Percentiles rank a stretch among this genome's conserved stretches.
Evolutionary conservation across 2,797 vertebrate genomes (phyloP).

Genomic region (Enteromius mattozi): DNA sequence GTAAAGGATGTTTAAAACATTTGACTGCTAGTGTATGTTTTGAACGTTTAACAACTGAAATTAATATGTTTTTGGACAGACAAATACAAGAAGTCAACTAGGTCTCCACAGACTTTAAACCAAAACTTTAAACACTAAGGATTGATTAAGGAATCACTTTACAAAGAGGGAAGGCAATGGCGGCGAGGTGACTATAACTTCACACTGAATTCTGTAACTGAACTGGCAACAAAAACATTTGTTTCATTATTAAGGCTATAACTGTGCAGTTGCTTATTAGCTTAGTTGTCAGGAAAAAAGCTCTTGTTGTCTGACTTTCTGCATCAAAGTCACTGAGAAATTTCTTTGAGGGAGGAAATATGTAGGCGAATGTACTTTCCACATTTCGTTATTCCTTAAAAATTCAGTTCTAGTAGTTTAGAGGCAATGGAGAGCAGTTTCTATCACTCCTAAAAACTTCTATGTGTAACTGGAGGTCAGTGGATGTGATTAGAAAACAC

Average conservation of each 20-base stretch:
- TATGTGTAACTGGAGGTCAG: background rate
- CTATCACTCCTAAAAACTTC: background rate
- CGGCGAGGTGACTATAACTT: background rate
- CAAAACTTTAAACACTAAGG: background rate
- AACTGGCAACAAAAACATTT: background rate
- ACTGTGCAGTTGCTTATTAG: background rate
- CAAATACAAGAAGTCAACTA: background rate
- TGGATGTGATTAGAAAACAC: background rate
- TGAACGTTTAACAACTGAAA: background rate
- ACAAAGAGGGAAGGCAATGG: background rate
- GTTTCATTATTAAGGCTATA: background rate
- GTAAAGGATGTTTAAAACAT: no score
- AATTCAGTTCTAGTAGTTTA: background rate
- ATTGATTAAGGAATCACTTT: background rate
- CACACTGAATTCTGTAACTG: background rate
- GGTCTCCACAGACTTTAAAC: background rate
- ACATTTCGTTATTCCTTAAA: background rate
- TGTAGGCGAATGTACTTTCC: background rate
- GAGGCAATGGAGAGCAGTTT: background rate
- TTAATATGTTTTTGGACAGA: background rate
- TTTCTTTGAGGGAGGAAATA: background rate
- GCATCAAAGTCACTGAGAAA: background rate
- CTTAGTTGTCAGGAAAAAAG: background rate
- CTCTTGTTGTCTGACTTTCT: background rate
- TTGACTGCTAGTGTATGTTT: background rate